Evolutionary conservation across 2,888 invertebrate species (phyloP).

Genomic region (Agrotis segetum): DNA sequence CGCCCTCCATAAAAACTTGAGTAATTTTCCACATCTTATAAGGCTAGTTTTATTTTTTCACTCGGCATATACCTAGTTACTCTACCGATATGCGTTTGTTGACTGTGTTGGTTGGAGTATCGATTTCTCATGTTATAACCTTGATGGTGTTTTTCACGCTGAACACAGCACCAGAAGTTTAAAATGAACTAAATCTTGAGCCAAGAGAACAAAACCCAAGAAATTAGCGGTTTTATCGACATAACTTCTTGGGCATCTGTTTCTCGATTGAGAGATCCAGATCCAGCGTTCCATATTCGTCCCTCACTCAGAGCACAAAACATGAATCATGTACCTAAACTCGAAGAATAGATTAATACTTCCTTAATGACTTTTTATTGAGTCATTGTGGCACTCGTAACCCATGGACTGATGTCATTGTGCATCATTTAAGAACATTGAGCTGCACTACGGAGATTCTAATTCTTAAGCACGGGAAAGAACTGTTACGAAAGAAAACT

Average conservation of each 20-base stretch:
- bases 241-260: neutral
- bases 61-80: no score
- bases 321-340: conserved; percentile 44
- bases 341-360: conserved; percentile 40
- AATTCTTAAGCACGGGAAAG: neutral
- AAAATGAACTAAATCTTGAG: neutral
- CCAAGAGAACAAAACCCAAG: neutral
- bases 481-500: neutral
- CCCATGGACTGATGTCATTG: conserved; percentile 52
- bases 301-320: neutral
- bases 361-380: conserved; percentile 38
- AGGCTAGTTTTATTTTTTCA: neutral
- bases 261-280: neutral
- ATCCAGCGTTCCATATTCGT: conserved; percentile 2
- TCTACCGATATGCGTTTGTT: no score
- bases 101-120: neutral
- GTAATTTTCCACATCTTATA: neutral
- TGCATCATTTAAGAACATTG: conserved; percentile 27
- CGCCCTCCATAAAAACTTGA: no score
- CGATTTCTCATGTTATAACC: neutral
- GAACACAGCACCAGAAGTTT: neutral
- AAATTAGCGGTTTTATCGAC: neutral
- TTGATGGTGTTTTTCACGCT: neutral
- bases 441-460: conserved; percentile 20
- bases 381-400: conserved; percentile 42